Base-by-base conservation (phyloP, 1,140 invertebrate species). In the Drosophila erecta region DNA sequence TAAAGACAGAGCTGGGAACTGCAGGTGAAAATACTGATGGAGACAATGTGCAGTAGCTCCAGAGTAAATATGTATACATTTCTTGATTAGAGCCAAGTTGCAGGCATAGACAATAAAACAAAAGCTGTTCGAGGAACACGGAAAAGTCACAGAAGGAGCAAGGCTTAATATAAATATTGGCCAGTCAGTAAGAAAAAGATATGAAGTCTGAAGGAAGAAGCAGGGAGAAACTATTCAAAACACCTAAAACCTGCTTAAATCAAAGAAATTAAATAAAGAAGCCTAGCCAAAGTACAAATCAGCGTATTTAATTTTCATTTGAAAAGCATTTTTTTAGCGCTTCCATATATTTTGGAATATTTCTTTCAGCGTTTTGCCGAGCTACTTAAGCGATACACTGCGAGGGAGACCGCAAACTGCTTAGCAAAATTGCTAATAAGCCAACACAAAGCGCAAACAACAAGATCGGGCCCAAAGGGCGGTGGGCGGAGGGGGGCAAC, bases 371-470 rank as follows among this genome's bases (percentile, higher is more conserved):
- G 20, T 20, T 22, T n/a, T 5, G 11, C 37, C 41, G 41, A 61
- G 59, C 53, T 66, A 30, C 79, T 61, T 59, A 83, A 81, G 53
- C 37, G 57, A 58, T 61, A 77, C 72, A 58, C 71, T 66, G 44
- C 54, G 37, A 47, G 40, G 33, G 53, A 54, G 56, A 64, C 66
- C 54, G n/a, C 73, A 61, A 56, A 54, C 73, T 76, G 64, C 71
- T 66, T 69, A 66, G 59, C 14, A 62, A 79, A 76, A 87, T 87
- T 83, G 79, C 79, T 86, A 86, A 86, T 86, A 81, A 87, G 76
- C 79, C 75, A 58, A 59, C 62, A 47, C 71, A 49, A 69, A 84
- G 73, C 56, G 41, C 57, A 53, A 78, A 53, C 44, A 70, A 40
- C 46, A 62, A 44, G 43, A 33, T 15, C 7, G 15, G 14, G 17